Conservation (phyloP, 1,140 invertebrate genomes). For the Phthorimaea operculella region DNA sequence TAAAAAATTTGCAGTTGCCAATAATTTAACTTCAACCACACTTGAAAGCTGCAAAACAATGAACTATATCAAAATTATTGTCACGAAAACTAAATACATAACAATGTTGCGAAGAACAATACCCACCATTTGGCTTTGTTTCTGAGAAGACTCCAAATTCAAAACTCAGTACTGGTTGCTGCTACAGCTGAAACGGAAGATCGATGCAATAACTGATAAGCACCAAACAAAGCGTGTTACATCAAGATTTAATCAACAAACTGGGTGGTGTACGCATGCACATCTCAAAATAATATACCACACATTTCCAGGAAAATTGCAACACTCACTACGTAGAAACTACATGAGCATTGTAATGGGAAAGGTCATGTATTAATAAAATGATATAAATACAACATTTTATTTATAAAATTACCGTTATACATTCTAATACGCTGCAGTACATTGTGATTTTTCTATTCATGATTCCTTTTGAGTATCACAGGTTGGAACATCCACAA, state of each 20-base stretch:
- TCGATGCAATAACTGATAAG: not conserved
- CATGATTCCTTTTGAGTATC: not conserved
- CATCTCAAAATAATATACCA: not conserved
- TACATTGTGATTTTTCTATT: not conserved
- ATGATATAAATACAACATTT: conserved; percentile 1
- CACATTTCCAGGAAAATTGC: not conserved
- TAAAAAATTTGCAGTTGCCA: conserved; percentile 2
- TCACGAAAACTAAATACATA: not conserved
- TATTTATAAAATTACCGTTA: conserved; percentile 7
- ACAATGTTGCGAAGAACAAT: not conserved
- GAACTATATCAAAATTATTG: not conserved
- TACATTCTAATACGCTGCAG: conserved; percentile 1
- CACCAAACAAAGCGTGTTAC: not conserved
- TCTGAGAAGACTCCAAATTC: conserved; percentile 4
- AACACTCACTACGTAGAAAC: not conserved
- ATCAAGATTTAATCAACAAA: not conserved
- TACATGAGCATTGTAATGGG: not conserved
- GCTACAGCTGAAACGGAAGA: conserved; percentile 4
- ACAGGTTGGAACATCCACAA: too few relatives aligned
- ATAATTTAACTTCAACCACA: conserved; percentile 4
- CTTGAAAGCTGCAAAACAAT: conserved; percentile 1
- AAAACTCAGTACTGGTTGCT: not conserved
- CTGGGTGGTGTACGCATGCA: not conserved
- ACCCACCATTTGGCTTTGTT: conserved; percentile 5
- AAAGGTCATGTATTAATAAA: conserved; percentile 1